Percentiles rank a stretch among this genome's conserved stretches.
phyloP scores from a whole-genome alignment of 2,113 vertebrate genomes.

The Burhinus oedicnemus region DNA sequence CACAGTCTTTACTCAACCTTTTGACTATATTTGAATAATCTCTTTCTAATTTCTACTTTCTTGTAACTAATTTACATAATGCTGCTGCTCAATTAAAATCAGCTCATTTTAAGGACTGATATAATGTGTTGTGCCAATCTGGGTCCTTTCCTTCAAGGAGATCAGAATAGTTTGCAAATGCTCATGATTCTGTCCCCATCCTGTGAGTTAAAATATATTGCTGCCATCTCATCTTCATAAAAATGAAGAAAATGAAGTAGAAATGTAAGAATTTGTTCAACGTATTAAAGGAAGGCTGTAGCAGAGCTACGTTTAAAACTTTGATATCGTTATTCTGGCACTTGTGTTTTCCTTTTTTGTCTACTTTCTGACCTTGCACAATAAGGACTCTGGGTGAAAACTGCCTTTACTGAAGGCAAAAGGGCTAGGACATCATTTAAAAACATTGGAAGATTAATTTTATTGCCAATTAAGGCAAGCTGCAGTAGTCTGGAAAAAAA shows the following conservation, averaged over 20 bases:
- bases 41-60: slow-evolving; percentile 1
- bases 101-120: not conserved
- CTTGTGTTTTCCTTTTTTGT: not conserved
- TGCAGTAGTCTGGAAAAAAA: not conserved
- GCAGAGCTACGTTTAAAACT: not conserved
- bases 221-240: slow-evolving; percentile 21
- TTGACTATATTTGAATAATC: not conserved
- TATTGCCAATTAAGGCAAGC: not conserved
- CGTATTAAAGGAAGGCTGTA: not conserved
- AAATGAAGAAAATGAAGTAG: slow-evolving; percentile 2
- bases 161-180: slow-evolving; percentile 11
- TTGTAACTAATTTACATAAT: slow-evolving; percentile 37
- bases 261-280: not conserved
- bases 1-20: not conserved
- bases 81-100: slow-evolving; percentile 19
- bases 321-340: not conserved
- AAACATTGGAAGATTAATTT: not conserved
- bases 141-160: not conserved
- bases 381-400: not conserved
- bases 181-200: not conserved
- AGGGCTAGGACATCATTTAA: not conserved
- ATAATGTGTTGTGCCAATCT: slow-evolving; percentile 23
- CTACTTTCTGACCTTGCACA: not conserved
- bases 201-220: not conserved
- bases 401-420: not conserved